phyloP scores from a whole-genome alignment of 2,797 vertebrate species.

The Schizothorax lantsangensis region DNA sequence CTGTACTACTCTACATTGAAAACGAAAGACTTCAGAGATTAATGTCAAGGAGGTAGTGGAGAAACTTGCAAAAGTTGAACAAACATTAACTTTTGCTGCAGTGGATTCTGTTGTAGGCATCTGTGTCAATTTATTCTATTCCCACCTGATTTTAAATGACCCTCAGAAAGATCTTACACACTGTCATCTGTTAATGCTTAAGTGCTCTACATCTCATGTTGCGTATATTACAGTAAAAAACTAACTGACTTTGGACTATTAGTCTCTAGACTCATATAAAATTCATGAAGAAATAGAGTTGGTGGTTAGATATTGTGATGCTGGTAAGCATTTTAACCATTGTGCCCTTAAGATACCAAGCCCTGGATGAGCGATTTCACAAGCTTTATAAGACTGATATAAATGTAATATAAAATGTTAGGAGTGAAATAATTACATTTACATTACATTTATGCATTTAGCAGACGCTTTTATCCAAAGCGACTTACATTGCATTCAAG shows the following conservation, averaged over 20 bases:
- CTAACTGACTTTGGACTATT: constrained; percentile 1
- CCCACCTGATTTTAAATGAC: not conserved
- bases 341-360: constrained; percentile 19
- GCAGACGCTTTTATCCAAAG: no score
- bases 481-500: no score
- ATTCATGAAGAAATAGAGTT: not conserved
- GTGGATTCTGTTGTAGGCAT: not conserved
- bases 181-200: constrained; percentile 4
- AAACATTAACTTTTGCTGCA: not conserved
- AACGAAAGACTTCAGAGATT: not conserved
- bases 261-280: constrained; percentile 16
- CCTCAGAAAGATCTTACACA: constrained; percentile 5
- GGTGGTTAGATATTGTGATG: constrained; percentile 6
- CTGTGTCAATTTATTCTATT: not conserved
- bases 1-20: not conserved
- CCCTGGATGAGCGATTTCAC: not conserved
- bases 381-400: not conserved
- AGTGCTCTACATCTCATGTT: constrained; percentile 1
- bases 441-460: no score
- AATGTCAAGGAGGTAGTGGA: not conserved
- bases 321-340: constrained; percentile 6
- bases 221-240: constrained; percentile 6
- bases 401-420: not conserved
- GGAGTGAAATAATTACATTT: not conserved
- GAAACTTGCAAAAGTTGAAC: not conserved